Conservation (phyloP, 2,888 invertebrate species). For the Saturnia pavonia region DNA sequence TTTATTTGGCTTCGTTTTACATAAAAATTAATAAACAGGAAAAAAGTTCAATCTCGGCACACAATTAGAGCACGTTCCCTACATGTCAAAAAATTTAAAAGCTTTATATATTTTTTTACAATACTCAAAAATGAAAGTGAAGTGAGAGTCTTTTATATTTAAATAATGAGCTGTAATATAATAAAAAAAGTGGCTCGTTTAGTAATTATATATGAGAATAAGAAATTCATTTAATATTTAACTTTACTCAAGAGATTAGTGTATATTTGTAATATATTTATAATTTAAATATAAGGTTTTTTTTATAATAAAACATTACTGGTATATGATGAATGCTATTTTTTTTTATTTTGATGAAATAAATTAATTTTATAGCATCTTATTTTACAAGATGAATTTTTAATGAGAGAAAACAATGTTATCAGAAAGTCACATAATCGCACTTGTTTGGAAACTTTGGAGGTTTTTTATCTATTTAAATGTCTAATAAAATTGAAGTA, state of each 20-base stretch:
- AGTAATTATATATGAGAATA: slow-evolving; percentile 14
- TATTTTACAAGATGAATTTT: background rate
- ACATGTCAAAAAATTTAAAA: slow-evolving; percentile 45
- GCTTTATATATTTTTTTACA: slow-evolving; percentile 49
- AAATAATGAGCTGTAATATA: slow-evolving; percentile 52
- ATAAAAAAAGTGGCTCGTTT: slow-evolving; percentile 10
- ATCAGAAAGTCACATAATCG: background rate
- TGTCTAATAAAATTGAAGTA: too few relatives aligned
- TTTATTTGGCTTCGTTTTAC: background rate
- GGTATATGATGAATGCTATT: background rate
- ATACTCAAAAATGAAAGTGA: slow-evolving; percentile 59
- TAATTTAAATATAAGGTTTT: background rate
- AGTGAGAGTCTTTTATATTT: slow-evolving; percentile 65
- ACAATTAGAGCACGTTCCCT: background rate
- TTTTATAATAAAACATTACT: background rate
- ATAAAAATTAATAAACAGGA: background rate
- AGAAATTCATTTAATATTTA: slow-evolving; percentile 18
- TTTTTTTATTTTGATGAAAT: background rate
- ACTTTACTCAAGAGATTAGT: background rate
- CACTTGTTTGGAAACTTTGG: too few relatives aligned
- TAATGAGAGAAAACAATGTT: background rate
- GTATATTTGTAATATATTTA: background rate
- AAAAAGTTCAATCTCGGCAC: background rate
- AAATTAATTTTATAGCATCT: background rate
- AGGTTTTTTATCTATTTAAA: background rate